Percentiles rank a stretch among this genome's conserved stretches.
phyloP scores from a whole-genome alignment of 1,140 invertebrate species.

The Lasioglossum baleicum region DNA sequence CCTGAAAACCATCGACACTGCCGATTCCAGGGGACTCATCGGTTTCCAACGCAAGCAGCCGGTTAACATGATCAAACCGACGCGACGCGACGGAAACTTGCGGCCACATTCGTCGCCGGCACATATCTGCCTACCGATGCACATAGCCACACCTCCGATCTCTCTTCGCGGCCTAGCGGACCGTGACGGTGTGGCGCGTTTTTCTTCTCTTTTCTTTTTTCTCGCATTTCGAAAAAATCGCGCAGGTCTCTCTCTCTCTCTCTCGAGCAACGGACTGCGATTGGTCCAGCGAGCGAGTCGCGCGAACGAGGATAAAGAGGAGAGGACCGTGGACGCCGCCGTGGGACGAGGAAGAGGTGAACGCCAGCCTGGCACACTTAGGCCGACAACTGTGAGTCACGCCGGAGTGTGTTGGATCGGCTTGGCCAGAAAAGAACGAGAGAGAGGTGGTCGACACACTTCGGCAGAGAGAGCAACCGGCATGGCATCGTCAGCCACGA shows the following conservation, averaged over 20 bases:
- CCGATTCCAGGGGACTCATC: too few species aligned
- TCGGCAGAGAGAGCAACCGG: conserved; percentile 38
- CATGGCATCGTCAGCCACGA: conserved; percentile 28
- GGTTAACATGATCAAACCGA: too few species aligned
- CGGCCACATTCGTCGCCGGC: conserved; percentile 19
- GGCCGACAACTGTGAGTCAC: conserved; percentile 38
- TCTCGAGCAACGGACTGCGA: not conserved
- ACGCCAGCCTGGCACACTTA: conserved; percentile 47
- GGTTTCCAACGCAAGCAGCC: too few species aligned
- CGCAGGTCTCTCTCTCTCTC: conserved; percentile 7
- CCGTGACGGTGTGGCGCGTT: conserved; percentile 23
- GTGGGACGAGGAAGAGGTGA: conserved; percentile 14
- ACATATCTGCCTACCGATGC: conserved; percentile 42
- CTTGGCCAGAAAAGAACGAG: conserved; percentile 33
- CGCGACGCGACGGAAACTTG: too few species aligned
- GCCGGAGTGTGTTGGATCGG: conserved; percentile 34
- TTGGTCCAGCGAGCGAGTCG: conserved; percentile 1
- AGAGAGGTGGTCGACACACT: conserved; percentile 44
- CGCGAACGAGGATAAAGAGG: conserved; percentile 40
- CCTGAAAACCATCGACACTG: too few species aligned
- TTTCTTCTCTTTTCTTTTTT: not conserved
- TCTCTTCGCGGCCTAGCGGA: conserved; percentile 29
- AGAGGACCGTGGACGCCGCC: not conserved
- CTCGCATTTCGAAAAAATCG: conserved; percentile 29
- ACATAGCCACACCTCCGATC: conserved; percentile 41